Conservation (phyloP, 2,888 invertebrate species). For the Lampropteryx suffumata region DNA sequence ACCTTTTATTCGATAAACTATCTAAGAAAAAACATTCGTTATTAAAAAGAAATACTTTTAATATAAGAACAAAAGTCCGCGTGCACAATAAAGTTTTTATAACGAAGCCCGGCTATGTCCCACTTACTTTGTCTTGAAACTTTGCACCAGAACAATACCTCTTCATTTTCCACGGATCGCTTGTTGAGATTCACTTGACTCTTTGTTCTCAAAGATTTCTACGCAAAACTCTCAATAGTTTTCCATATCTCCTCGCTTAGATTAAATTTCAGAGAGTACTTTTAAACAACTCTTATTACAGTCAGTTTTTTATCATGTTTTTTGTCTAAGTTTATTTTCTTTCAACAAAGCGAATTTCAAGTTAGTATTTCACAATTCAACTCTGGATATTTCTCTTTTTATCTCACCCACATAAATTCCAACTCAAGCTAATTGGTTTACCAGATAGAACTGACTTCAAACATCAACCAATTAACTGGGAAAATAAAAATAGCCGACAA, state of each 20-base stretch:
- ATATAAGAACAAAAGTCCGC: conserved; percentile 12
- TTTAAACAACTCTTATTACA: too few relatives aligned
- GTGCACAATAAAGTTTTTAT: conserved; percentile 27
- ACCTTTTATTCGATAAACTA: too few relatives aligned
- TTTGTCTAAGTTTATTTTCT: too few relatives aligned
- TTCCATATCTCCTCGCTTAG: conserved; percentile 5
- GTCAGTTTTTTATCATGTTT: too few relatives aligned
- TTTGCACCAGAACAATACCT: conserved; percentile 32
- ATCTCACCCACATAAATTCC: not conserved
- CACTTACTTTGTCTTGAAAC: conserved; percentile 30
- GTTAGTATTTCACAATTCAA: not conserved
- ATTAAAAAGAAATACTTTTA: conserved; percentile 1
- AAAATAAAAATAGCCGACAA: conserved; percentile 18
- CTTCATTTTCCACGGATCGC: conserved; percentile 25
- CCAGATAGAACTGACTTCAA: conserved; percentile 8
- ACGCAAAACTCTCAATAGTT: conserved; percentile 17
- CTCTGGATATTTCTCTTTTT: not conserved
- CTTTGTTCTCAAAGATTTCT: conserved; percentile 23
- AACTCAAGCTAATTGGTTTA: not conserved
- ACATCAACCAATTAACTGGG: conserved; percentile 12
- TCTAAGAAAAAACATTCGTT: too few relatives aligned
- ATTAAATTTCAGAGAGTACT: not conserved
- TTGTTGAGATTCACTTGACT: conserved; percentile 12
- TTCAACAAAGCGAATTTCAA: too few relatives aligned
- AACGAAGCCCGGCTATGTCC: conserved; percentile 24